Conservation (phyloP, 2,797 vertebrate species). For the Poeciliopsis turneri region DNA sequence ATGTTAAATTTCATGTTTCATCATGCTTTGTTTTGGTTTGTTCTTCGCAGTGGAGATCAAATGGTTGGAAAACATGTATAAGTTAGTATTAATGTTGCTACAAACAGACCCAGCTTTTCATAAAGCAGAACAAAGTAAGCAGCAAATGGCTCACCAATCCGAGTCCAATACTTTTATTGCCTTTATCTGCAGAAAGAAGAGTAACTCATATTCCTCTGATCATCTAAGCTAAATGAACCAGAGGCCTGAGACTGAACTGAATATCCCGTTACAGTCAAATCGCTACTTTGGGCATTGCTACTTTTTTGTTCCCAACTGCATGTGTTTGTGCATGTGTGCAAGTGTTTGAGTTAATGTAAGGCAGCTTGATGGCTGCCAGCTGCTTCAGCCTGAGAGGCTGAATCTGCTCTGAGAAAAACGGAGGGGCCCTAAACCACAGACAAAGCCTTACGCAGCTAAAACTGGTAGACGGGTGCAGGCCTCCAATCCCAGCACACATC, state of each 20-base stretch:
- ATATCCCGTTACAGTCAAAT: conserved; percentile 40
- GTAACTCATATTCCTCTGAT: conserved; percentile 51
- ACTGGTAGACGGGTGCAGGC: conserved; percentile 61
- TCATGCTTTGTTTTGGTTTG: not conserved
- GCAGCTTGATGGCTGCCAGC: conserved; percentile 77
- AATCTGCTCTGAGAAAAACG: conserved; percentile 66
- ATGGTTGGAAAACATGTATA: not conserved
- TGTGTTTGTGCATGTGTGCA: conserved; percentile 37
- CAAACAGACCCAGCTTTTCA: conserved; percentile 6
- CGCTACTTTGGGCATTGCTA: conserved; percentile 48
- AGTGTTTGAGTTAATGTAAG: conserved; percentile 40
- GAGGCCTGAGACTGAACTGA: conserved; percentile 49
- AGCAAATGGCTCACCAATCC: conserved; percentile 38
- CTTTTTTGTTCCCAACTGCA: conserved; percentile 59
- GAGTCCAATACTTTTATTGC: conserved; percentile 50
- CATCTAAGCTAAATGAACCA: conserved; percentile 53
- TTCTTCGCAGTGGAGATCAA: not conserved
- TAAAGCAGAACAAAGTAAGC: conserved; percentile 34
- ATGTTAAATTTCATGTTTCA: not conserved
- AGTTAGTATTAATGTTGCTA: not conserved
- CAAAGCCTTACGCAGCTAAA: conserved; percentile 70
- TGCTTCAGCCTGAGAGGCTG: conserved; percentile 73
- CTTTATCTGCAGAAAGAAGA: conserved; percentile 44
- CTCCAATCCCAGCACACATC: conserved; percentile 63
- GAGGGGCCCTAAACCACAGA: conserved; percentile 76